A percentile compares a stretch with the other conserved stretches of the same genome.
phyloP scores from a whole-genome alignment of 2,113 vertebrate genomes.

The Bucco capensis region DNA sequence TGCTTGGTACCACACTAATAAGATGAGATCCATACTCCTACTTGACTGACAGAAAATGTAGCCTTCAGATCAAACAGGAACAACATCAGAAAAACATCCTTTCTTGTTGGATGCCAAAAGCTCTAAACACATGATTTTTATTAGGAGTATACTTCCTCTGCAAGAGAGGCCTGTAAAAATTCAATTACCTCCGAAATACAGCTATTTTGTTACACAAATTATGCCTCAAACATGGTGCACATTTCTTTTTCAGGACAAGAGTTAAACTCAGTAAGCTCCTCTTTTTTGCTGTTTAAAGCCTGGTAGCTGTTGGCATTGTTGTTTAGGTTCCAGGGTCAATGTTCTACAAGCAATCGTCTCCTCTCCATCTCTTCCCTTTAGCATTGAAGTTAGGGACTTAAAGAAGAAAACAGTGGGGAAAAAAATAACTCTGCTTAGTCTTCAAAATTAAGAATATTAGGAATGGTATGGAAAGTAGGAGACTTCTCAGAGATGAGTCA shows the following conservation, averaged over 20 bases:
- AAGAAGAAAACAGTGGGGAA: conserved; percentile 16
- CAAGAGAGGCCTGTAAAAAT: conserved; percentile 58
- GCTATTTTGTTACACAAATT: conserved; percentile 64
- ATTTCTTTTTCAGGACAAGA: conserved; percentile 37
- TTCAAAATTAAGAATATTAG: conserved; percentile 31
- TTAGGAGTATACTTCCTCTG: conserved; percentile 57
- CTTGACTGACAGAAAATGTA: not conserved
- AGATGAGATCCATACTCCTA: not conserved
- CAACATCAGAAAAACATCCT: conserved; percentile 38
- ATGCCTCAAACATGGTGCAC: conserved; percentile 29
- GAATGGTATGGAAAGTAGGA: conserved; percentile 30
- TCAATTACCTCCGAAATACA: conserved; percentile 63
- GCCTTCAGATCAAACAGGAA: conserved; percentile 46
- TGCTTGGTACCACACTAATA: not conserved
- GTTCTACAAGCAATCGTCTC: not conserved
- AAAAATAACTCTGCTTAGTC: conserved; percentile 28
- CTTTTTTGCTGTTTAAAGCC: not conserved
- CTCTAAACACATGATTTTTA: conserved; percentile 50
- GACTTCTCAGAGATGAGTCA: not conserved
- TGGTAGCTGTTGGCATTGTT: not conserved
- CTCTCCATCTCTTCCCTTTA: not conserved
- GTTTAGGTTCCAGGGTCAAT: not conserved
- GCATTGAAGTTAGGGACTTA: not conserved
- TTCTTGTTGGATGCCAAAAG: conserved; percentile 36
- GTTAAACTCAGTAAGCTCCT: not conserved